Base-by-base conservation (phyloP, 92 coral and sea anemone species). In the Zoanthus sansibaricus region DNA sequence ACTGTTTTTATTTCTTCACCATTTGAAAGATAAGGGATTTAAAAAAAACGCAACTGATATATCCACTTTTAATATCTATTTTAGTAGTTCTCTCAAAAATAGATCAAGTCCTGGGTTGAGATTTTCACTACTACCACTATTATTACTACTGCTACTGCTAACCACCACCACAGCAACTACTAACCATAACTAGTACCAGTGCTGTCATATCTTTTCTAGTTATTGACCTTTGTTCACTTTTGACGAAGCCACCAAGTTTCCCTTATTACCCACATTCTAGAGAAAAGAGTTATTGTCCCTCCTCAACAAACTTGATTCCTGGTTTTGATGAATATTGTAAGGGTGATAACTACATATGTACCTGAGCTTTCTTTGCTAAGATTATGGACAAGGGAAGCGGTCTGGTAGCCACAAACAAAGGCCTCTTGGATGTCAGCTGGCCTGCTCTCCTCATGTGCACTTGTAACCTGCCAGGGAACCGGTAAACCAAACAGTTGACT, bases 331-430 rank as follows among this genome's bases (percentile, higher is more conserved):
- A 15, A 59, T 11, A 59, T 14, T 13, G 59, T 12, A 77, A 25
- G 32, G 47, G 33, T 17, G 18, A 30, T 21, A 69, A 3, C 7
- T 47, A 7, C 51, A 80, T 14, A 1, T 4, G 45, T 79, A 82
- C 62, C 78, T 79, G 77, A 66, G 52, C 15, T 64, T 51, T 71
- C 79, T 11, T 56, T 49, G 48, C 15, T 64, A 55, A 89, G 74
- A 58, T 58, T 48, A 64, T 88, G 89, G 31, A 94, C 86, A 12
- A 90, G 71, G 5, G 94, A 52, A 1, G 95, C 94, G 46, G 95
- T 85, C 84, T 91, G 94, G 73, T 94, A 94, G 59, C 95, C 87
- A 88, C 92, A 79, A 64, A 88, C 84, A 61, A 93, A 87, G 9
- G 93, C 85, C 31, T 94, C 89, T 7, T 80, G 85, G 46, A 80